Percentiles rank a stretch among this genome's conserved stretches.
phyloP scores from a whole-genome alignment of 2,113 vertebrate genomes.

The Siniperca knerii region DNA sequence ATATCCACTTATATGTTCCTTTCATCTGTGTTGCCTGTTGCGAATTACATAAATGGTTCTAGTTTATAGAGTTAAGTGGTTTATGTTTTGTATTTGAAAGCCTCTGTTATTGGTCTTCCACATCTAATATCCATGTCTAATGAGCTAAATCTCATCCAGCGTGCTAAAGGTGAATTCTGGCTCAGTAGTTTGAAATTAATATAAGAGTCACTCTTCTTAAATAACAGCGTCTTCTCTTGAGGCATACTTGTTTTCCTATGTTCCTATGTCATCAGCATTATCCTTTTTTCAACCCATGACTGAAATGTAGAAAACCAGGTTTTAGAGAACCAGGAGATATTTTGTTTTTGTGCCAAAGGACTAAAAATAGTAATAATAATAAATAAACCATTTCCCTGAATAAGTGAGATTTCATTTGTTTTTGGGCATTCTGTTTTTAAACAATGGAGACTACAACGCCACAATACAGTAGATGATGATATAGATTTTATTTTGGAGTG shows the following conservation, averaged over 20 bases:
- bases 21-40: constrained; percentile 45
- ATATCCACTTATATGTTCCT: constrained; percentile 39
- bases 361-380: constrained; percentile 1
- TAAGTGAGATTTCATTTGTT: constrained; percentile 3
- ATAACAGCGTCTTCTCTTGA: constrained; percentile 1
- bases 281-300: neutral
- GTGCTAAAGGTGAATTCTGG: neutral
- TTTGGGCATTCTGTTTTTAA: constrained; percentile 14
- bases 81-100: constrained; percentile 53
- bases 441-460: neutral
- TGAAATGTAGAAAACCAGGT: constrained; percentile 24
- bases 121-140: constrained; percentile 11
- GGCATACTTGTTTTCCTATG: neutral
- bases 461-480: neutral
- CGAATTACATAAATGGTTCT: constrained; percentile 28
- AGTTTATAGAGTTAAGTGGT: constrained; percentile 41
- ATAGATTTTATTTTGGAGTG: constrained; percentile 13
- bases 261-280: neutral
- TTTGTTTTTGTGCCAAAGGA: constrained; percentile 49
- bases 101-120: constrained; percentile 30
- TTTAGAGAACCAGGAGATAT: constrained; percentile 1
- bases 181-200: constrained; percentile 7
- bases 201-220: neutral
- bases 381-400: neutral
- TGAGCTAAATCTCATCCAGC: constrained; percentile 9